Evolutionary conservation across 92 coral and sea anemone species (phyloP).

Genomic region (Zoanthus sansibaricus): DNA sequence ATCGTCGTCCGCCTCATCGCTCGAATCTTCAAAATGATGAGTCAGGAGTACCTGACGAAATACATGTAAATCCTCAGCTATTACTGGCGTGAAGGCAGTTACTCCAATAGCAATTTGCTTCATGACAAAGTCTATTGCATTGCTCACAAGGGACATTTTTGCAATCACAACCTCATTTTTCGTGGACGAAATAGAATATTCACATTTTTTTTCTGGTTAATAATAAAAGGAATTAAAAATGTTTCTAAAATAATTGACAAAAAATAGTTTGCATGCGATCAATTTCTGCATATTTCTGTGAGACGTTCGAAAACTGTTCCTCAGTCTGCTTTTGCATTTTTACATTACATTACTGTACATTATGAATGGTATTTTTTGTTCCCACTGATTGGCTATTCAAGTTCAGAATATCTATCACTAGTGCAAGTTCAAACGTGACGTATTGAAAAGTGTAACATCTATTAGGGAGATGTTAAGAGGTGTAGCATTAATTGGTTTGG

Average conservation of each 20-base stretch:
- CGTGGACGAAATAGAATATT: slow-evolving; percentile 54
- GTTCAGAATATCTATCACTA: background rate
- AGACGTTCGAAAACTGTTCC: slow-evolving; percentile 1
- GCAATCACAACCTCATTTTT: slow-evolving; percentile 54
- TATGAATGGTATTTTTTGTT: background rate
- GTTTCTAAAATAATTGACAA: background rate
- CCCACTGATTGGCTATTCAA: background rate
- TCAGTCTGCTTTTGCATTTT: background rate
- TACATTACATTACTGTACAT: too few species aligned
- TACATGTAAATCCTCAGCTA: slow-evolving; percentile 43
- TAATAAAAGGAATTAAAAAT: background rate
- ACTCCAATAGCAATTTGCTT: slow-evolving; percentile 65
- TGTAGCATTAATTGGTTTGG: too few species aligned
- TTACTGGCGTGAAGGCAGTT: slow-evolving; percentile 58
- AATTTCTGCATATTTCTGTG: background rate
- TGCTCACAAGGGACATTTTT: slow-evolving; percentile 59
- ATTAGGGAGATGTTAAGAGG: background rate
- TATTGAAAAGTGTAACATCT: background rate
- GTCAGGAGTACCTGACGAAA: slow-evolving; percentile 47
- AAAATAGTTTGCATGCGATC: background rate
- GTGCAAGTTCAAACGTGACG: background rate
- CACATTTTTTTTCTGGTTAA: background rate
- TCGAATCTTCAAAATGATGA: background rate
- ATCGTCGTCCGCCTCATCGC: background rate
- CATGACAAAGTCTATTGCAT: slow-evolving; percentile 73